A percentile compares a stretch with the other conserved stretches of the same genome.
phyloP scores from a whole-genome alignment of 2,797 vertebrate species.

The Fratercula arctica region DNA sequence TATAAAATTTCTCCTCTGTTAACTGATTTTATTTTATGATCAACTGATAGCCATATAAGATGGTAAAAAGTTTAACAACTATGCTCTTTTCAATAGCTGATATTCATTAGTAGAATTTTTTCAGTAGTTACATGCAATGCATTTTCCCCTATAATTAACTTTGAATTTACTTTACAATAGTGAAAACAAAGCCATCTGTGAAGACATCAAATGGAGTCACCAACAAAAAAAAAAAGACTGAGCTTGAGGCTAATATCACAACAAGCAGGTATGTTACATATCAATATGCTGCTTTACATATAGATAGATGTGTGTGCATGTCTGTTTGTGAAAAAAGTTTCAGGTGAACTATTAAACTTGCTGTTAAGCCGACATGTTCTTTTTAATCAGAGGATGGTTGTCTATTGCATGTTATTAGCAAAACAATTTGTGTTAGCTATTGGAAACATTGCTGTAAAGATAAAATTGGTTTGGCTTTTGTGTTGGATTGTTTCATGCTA shows the following conservation, averaged over 20 bases:
- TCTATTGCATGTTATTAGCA: background rate
- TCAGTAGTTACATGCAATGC: background rate
- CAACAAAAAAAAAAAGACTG: slow-evolving; percentile 71
- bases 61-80: background rate
- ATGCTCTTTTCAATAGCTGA: background rate
- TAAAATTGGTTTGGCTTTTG: background rate
- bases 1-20: background rate
- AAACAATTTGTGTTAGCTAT: background rate
- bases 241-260: slow-evolving; percentile 60
- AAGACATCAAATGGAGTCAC: slow-evolving; percentile 71
- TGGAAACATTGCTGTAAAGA: background rate
- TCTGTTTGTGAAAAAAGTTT: background rate
- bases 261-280: slow-evolving; percentile 66
- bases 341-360: background rate
- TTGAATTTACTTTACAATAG: slow-evolving; percentile 61
- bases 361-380: background rate
- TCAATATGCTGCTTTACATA: background rate
- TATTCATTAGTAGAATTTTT: background rate
- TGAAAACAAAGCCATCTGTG: slow-evolving; percentile 72
- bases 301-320: background rate
- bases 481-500: background rate
- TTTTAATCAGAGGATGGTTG: background rate
- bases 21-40: background rate
- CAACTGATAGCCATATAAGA: background rate
- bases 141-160: slow-evolving; percentile 17